Evolutionary conservation across 2,888 invertebrate species (phyloP).

Genomic region (Fragum sueziense): DNA sequence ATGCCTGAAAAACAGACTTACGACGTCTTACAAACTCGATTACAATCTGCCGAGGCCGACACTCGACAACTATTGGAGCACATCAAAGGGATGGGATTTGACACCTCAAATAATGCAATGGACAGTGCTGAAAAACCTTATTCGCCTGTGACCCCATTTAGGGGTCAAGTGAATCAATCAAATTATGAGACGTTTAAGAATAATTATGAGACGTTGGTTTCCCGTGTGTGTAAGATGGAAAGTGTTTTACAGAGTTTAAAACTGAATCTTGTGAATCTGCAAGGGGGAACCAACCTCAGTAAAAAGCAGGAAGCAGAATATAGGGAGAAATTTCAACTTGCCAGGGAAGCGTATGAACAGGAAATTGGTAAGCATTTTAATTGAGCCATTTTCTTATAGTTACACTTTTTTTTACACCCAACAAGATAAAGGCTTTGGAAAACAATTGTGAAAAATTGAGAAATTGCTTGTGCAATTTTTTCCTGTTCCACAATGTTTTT

Average conservation of each 20-base stretch:
- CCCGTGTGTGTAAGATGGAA: constrained; percentile 76
- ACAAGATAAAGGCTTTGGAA: too few species aligned
- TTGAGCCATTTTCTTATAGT: too few species aligned
- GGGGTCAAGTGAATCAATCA: constrained; percentile 45
- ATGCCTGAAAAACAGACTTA: constrained; percentile 66
- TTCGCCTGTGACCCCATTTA: constrained; percentile 57
- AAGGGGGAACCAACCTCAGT: constrained; percentile 70
- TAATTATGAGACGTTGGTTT: constrained; percentile 70
- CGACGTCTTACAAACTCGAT: constrained; percentile 68
- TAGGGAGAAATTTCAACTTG: constrained; percentile 68
- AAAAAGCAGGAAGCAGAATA: constrained; percentile 65
- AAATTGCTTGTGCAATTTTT: too few species aligned
- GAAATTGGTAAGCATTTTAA: constrained; percentile 65
- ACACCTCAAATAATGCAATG: constrained; percentile 38
- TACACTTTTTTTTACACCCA: too few species aligned
- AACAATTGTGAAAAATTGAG: too few species aligned
- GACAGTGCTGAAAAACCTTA: constrained; percentile 41
- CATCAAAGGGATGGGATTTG: constrained; percentile 68
- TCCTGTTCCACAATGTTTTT: too few species aligned
- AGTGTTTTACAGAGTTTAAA: constrained; percentile 77
- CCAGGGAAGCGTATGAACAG: constrained; percentile 71
- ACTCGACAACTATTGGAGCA: constrained; percentile 70
- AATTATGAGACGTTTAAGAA: constrained; percentile 63
- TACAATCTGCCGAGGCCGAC: constrained; percentile 71
- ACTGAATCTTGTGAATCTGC: constrained; percentile 71